Conservation (phyloP, 64 coral and sea anemone species). For the Montipora sp. region DNA sequence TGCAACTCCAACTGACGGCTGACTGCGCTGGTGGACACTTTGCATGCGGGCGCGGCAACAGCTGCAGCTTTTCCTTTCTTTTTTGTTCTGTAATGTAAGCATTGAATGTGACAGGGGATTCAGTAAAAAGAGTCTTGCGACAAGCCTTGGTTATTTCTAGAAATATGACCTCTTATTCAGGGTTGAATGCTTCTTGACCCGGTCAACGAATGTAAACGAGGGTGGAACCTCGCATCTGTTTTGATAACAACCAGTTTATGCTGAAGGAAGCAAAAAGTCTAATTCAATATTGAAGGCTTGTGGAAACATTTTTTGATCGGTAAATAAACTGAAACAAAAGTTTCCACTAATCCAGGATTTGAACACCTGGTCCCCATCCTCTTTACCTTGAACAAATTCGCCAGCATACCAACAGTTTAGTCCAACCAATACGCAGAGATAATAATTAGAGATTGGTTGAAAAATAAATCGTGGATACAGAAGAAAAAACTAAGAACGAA, state of each 20-base stretch:
- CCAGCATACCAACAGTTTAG: too few relatives aligned
- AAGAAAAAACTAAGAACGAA: too few relatives aligned
- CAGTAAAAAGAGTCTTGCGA: not conserved
- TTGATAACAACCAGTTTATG: not conserved
- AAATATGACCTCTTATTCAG: not conserved
- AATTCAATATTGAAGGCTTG: too few relatives aligned
- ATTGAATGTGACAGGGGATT: conserved; percentile 31
- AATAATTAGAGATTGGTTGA: too few relatives aligned
- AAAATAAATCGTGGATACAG: too few relatives aligned
- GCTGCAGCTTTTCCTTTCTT: conserved; percentile 63
- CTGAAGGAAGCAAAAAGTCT: too few relatives aligned
- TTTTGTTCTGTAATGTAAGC: conserved; percentile 68
- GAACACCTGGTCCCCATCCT: too few relatives aligned
- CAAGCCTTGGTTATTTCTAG: not conserved
- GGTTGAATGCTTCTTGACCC: not conserved
- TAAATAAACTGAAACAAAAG: too few relatives aligned
- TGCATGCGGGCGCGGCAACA: conserved; percentile 60
- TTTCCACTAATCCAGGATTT: too few relatives aligned
- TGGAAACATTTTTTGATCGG: too few relatives aligned
- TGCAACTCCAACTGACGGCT: conserved; percentile 73
- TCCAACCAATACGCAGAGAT: too few relatives aligned
- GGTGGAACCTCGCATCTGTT: not conserved
- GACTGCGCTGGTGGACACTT: conserved; percentile 78
- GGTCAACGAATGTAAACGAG: not conserved
- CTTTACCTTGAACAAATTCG: too few relatives aligned